Conservation (phyloP, 2,888 invertebrate species). For the Epistrophe grossulariae region DNA sequence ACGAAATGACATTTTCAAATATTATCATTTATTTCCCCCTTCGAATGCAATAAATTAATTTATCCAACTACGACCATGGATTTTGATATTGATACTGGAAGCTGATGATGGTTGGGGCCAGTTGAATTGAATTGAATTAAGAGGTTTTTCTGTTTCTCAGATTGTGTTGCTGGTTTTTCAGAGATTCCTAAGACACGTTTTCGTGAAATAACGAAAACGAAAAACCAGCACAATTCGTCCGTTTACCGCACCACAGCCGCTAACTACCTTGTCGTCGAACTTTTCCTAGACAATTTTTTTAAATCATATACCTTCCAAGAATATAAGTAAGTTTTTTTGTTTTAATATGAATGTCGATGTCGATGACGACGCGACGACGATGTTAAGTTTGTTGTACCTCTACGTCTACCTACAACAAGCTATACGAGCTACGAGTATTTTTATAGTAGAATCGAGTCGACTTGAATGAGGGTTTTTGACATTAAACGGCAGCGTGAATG, state of each 20-base stretch:
- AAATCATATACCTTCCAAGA: conserved; percentile 21
- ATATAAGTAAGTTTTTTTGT: conserved; percentile 17
- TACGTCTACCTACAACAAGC: background rate
- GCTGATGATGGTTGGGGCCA: background rate
- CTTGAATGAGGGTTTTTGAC: conserved; percentile 72
- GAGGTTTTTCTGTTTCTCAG: conserved; percentile 44
- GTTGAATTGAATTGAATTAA: conserved; percentile 19
- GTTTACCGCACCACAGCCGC: conserved; percentile 14
- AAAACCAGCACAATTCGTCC: conserved; percentile 59
- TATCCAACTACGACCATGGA: background rate
- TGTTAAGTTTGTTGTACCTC: background rate
- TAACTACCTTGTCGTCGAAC: conserved; percentile 7
- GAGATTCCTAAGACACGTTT: conserved; percentile 69
- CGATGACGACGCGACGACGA: conserved; percentile 42
- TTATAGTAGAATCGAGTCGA: background rate
- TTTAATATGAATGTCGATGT: conserved; percentile 51
- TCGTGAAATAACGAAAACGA: conserved; percentile 65
- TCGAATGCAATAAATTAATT: background rate
- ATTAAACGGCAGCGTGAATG: conserved; percentile 56
- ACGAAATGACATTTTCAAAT: background rate
- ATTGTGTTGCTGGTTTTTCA: conserved; percentile 68
- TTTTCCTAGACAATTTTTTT: conserved; percentile 24
- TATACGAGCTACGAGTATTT: conserved; percentile 3
- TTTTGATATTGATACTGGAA: conserved; percentile 22
- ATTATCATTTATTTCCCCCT: conserved; percentile 1